phyloP scores from a whole-genome alignment of 2,113 vertebrate genomes.

The Bettongia penicillata region DNA sequence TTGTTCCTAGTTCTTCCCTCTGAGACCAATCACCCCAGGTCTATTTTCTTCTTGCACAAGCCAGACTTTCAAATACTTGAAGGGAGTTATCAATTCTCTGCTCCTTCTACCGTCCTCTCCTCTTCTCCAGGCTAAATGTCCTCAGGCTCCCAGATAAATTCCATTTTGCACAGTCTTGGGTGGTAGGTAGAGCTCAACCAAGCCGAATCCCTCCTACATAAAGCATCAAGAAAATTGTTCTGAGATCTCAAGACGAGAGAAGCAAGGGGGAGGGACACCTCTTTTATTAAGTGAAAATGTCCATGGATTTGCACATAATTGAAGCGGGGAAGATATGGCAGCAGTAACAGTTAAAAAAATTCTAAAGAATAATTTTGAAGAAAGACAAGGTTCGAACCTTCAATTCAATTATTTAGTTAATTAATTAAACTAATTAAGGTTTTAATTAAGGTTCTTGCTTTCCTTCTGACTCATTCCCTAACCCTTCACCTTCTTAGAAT shows the following conservation, averaged over 20 bases:
- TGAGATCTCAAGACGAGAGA: neutral
- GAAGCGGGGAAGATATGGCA: neutral
- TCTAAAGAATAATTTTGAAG: conserved; percentile 1
- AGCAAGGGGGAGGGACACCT: neutral
- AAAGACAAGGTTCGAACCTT: conserved; percentile 1
- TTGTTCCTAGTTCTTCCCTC: no score
- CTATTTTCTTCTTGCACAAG: no score
- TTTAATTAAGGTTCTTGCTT: neutral
- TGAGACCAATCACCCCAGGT: no score
- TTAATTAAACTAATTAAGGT: no score
- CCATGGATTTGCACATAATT: neutral
- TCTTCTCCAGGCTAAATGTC: no score
- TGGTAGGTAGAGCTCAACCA: neutral
- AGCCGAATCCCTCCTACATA: neutral
- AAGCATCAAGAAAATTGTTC: neutral
- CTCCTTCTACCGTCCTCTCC: no score
- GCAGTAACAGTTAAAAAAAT: neutral
- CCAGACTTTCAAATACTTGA: no score
- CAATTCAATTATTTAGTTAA: neutral
- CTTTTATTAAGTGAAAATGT: neutral
- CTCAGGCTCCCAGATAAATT: no score
- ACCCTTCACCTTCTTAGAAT: neutral
- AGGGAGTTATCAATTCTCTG: no score
- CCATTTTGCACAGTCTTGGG: no score
- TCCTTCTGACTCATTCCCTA: neutral